Conservation (phyloP, 92 coral and sea anemone genomes). For the Hydrozoanthus gracilis region DNA sequence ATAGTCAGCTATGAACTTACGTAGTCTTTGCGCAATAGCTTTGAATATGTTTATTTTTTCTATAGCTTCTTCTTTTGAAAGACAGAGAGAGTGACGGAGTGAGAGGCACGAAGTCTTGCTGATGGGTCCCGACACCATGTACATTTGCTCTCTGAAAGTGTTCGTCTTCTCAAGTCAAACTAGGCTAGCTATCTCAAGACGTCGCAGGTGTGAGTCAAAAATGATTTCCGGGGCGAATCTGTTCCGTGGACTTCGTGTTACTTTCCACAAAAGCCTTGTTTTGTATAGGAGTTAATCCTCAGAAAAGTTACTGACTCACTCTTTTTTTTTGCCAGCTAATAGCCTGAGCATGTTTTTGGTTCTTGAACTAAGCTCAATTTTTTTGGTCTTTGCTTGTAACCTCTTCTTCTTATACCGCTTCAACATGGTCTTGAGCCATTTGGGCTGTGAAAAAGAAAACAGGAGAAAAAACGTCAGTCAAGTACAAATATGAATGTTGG, state of each 20-base stretch:
- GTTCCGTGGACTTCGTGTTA: not conserved
- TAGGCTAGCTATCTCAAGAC: not conserved
- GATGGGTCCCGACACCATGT: not conserved
- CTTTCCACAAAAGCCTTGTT: not conserved
- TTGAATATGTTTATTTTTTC: too few relatives aligned
- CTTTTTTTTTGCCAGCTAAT: not conserved
- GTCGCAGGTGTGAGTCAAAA: not conserved
- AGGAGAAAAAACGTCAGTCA: not conserved
- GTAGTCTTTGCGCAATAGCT: too few relatives aligned
- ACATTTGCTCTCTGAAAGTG: not conserved
- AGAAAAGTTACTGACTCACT: not conserved
- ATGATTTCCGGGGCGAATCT: not conserved
- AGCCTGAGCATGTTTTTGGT: not conserved
- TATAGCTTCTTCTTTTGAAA: too few relatives aligned
- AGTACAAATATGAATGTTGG: not conserved
- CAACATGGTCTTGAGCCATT: slow-evolving; percentile 18
- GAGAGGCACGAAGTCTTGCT: not conserved
- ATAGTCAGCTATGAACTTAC: too few relatives aligned
- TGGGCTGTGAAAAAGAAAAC: slow-evolving; percentile 21
- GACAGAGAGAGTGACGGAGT: too few relatives aligned
- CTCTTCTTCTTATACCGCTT: slow-evolving; percentile 20
- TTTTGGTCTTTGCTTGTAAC: not conserved
- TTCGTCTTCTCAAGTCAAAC: not conserved
- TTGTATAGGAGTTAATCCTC: not conserved
- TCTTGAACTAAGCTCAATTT: not conserved